Base-by-base conservation (phyloP, 2,888 invertebrate genomes). In the Hyposoter dolosus region DNA sequence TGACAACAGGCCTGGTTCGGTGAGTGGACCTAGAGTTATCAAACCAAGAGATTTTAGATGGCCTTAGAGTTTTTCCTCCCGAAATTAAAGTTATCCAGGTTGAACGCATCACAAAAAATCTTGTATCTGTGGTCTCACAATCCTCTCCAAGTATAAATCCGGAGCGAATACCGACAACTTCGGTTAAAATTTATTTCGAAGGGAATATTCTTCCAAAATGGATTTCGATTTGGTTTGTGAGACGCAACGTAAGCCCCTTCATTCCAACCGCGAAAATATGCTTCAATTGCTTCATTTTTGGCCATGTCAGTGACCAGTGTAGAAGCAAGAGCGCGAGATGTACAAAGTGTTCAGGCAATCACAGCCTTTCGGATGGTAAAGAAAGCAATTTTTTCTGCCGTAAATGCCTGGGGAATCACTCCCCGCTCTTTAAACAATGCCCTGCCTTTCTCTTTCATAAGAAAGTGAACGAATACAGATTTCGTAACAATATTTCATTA, bases 131-230 rank as follows among this genome's bases (percentile, higher is more conserved):
- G 0, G n/a, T 17, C 4, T 0, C 1, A 1, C 65, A 35, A n/a
- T 5, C 7, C n/a, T 35, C 35, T 3, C 40, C 35, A 10, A 28
- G 32, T 3, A 32, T 15, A 0, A 23, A 12, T 5, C 0, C n/a
- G 0, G 17, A 7, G 1, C 28, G 47, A 1, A n/a, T 45, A 0
- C 79, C 79, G 0, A 79, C 60, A 0, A 32, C 0, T 6, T 60
- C 45, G 0, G 28, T 79, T 0, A 79, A 79, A 28, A n/a, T 76
- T 15, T 76, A 45, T 66, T 65, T 76, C 10, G 50, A 76, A n/a
- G 63, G 65, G 0, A 5, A 28, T 3, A 17, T 0, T 3, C 32
- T 71, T 0, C 79, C 79, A 3, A 60, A 28, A 3, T 15, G 5
- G 12, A 28, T 69, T 1, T 56, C 23, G 6, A 69, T 79, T 15